A percentile compares a stretch with the other conserved stretches of the same genome.
phyloP scores from a whole-genome alignment of 2,888 invertebrate genomes.

The Nymphalis urticae region DNA sequence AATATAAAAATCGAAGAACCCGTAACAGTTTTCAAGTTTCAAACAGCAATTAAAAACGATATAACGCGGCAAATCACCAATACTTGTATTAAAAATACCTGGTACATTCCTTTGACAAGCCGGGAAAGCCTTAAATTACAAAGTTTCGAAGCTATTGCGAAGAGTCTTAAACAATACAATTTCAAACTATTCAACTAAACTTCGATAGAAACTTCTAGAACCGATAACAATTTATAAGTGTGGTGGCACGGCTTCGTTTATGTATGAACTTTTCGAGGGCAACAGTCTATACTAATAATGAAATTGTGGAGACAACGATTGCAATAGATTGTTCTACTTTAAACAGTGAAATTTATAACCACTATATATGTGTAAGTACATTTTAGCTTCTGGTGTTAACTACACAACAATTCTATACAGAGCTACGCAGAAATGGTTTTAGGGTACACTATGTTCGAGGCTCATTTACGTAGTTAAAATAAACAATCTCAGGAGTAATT shows the following conservation, averaged over 20 bases:
- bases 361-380: no score
- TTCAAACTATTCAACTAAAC: conserved; percentile 28
- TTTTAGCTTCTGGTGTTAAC: no score
- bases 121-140: conserved; percentile 19
- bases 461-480: no score
- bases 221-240: conserved; percentile 28
- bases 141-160: conserved; percentile 21
- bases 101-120: conserved; percentile 24
- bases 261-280: conserved; percentile 15
- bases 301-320: background rate
- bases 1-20: no score
- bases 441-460: no score
- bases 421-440: no score
- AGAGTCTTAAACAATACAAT: conserved; percentile 29
- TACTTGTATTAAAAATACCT: conserved; percentile 20
- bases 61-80: conserved; percentile 25
- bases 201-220: conserved; percentile 28
- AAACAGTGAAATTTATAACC: background rate
- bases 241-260: conserved; percentile 17
- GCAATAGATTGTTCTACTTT: background rate
- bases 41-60: conserved; percentile 20
- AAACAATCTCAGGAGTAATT: no score
- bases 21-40: background rate
- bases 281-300: conserved; percentile 2
- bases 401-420: no score